Conservation (phyloP, 2,113 vertebrate species). For the Rhipidura dahli region DNA sequence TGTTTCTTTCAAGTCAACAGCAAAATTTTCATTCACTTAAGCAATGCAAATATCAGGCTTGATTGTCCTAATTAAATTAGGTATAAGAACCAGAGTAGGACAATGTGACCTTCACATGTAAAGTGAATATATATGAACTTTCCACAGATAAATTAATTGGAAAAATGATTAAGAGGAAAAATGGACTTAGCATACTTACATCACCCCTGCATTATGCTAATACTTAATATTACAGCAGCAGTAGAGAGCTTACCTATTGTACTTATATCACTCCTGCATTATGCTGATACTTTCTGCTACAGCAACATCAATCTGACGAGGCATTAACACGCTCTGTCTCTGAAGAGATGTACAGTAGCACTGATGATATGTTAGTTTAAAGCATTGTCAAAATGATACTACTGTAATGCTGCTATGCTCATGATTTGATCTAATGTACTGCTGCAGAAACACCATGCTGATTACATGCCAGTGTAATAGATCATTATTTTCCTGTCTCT, state of each 20-base stretch:
- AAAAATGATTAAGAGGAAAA: slow-evolving; percentile 10
- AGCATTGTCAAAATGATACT: slow-evolving; percentile 36
- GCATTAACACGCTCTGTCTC: neutral
- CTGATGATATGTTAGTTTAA: slow-evolving; percentile 41
- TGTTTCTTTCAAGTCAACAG: neutral
- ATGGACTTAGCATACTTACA: neutral
- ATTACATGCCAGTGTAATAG: slow-evolving; percentile 43
- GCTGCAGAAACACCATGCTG: slow-evolving; percentile 43
- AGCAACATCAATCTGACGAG: slow-evolving; percentile 39
- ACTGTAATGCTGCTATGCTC: slow-evolving; percentile 29
- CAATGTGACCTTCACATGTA: neutral
- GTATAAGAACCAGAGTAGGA: neutral
- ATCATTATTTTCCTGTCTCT: slow-evolving; percentile 61
- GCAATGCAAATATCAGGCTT: neutral
- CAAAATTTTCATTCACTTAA: neutral
- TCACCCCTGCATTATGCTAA: slow-evolving; percentile 48
- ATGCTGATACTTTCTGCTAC: slow-evolving; percentile 31
- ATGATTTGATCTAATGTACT: slow-evolving; percentile 51
- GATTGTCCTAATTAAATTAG: slow-evolving; percentile 5
- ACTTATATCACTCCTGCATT: slow-evolving; percentile 45
- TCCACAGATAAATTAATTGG: neutral
- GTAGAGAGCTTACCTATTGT: neutral
- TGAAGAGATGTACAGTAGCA: slow-evolving; percentile 15
- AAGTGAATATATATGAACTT: neutral
- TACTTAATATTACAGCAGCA: neutral